Base-by-base conservation (phyloP, 2,797 vertebrate species). In the Onychomys torridus region DNA sequence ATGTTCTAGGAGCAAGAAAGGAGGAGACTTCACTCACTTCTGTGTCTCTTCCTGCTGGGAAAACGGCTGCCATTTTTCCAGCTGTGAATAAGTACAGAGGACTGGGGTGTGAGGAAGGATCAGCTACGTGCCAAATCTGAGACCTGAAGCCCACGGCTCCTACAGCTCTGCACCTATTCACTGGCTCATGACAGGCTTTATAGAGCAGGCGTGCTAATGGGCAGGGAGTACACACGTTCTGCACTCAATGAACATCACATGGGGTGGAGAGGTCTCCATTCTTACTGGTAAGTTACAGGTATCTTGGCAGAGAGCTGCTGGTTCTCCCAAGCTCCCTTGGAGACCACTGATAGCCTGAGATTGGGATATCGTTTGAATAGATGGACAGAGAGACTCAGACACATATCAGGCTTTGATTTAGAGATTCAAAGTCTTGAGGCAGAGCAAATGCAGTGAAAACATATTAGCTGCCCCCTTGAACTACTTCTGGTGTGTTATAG, bases 51-150 rank as follows among this genome's bases (percentile, higher is more conserved):
- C 67, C 65, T 65, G 10, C 55, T 14, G n/a, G 37, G 40, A 69
- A 6, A 37, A 52, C 6, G 25, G 27, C 8, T 13, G 13, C n/a
- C 0, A 0, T 7, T 43, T 71, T 69, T 55, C 69, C 63, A 81
- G 65, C 76, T 52, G 37, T 13, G 79, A 63, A 25, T 78, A 27
- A 63, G n/a, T 34, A 21, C 1, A 14, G 23, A 57, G 16, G 75
- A 27, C 29, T 21, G 2, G 55, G 14, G 17, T 2, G 0, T 12
- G 63, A 19, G 13, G 61, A 21, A 40, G 23, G 10, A 0, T 5
- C 0, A 0, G 2, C 59, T 16, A 0, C 16, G 0, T 4, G 12
- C 5, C 4, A 12, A 34, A 29, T 9, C 79, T 19, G 55, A 52
- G 37, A 21, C 17, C 55, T 0, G 19, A 32, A 57, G 59, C 10